These are phyloP conservation scores for Axea sp. DNA, from an alignment of 2,888 invertebrate genomes.

Conservation along the genomic window DNA sequence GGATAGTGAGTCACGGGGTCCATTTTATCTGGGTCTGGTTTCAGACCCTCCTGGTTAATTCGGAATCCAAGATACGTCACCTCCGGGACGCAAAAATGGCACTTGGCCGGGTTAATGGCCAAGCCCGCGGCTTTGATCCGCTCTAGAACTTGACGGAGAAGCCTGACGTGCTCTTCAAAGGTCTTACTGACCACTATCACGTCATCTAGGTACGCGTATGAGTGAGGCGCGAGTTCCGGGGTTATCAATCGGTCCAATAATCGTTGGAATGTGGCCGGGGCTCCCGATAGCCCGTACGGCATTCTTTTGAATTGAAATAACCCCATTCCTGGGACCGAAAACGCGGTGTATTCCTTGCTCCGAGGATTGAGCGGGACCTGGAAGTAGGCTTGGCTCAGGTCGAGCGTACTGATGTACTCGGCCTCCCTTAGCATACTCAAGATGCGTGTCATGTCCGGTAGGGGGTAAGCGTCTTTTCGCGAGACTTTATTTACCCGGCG, in stretches of 20 bases:
- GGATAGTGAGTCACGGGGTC: neutral
- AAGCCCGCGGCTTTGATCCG: neutral
- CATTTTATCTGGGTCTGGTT: neutral
- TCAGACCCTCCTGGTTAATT: neutral
- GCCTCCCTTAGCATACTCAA: conserved; percentile 64
- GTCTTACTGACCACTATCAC: neutral
- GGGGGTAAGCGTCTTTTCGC: conserved; percentile 67
- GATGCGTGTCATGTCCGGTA: conserved; percentile 67
- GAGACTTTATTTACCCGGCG: conserved; percentile 66
- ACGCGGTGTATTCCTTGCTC: neutral
- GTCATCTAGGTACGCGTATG: conserved; percentile 54
- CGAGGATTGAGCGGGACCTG: no score
- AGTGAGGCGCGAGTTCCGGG: neutral
- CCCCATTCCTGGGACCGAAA: neutral
- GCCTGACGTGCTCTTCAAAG: neutral
- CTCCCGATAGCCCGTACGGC: neutral
- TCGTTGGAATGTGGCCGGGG: conserved; percentile 4
- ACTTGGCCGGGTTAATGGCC: neutral
- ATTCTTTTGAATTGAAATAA: neutral
- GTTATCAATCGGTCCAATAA: neutral
- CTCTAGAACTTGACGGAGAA: neutral
- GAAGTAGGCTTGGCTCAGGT: neutral
- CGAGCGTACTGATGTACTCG: neutral
- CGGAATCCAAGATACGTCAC: neutral
- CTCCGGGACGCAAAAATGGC: conserved; percentile 2